Evolutionary conservation across 2,113 vertebrate genomes (phyloP).

Genomic region (Catharus minimus): DNA sequence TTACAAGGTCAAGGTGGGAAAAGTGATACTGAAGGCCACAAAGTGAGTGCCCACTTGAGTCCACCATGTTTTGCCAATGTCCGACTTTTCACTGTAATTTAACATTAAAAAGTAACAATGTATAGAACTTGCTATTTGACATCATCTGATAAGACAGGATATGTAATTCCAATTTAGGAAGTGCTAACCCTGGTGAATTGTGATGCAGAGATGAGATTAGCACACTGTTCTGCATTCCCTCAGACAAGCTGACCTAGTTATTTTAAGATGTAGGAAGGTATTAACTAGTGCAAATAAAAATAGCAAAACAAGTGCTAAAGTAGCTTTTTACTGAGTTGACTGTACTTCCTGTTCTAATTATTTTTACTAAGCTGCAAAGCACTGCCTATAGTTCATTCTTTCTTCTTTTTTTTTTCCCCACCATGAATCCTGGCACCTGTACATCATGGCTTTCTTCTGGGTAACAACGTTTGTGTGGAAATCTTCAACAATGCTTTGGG

Average conservation of each 20-base stretch:
- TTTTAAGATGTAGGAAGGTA: slow-evolving; percentile 8
- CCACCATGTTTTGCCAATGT: not conserved
- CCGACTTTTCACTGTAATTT: not conserved
- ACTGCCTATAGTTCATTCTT: fast-evolving
- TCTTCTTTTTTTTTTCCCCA: not conserved
- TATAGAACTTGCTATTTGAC: not conserved
- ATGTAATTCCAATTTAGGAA: slow-evolving; percentile 13
- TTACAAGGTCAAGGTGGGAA: not conserved
- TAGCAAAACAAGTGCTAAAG: slow-evolving; percentile 5
- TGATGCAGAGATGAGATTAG: slow-evolving; percentile 38
- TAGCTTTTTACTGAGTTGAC: not conserved
- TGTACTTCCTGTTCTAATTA: slow-evolving; percentile 25
- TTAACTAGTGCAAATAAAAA: slow-evolving; percentile 53
- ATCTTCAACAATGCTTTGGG: not conserved
- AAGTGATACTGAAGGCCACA: not conserved
- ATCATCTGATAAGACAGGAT: not conserved
- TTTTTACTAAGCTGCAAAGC: not conserved
- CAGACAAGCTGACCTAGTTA: slow-evolving; percentile 41
- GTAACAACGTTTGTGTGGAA: not conserved
- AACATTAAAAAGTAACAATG: not conserved
- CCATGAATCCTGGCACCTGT: not conserved
- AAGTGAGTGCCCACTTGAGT: not conserved
- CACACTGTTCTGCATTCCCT: not conserved
- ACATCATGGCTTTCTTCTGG: not conserved
- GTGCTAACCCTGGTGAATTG: slow-evolving; percentile 29